Conservation (phyloP, 2,113 vertebrate species). For the Amblyopsis rosae region DNA sequence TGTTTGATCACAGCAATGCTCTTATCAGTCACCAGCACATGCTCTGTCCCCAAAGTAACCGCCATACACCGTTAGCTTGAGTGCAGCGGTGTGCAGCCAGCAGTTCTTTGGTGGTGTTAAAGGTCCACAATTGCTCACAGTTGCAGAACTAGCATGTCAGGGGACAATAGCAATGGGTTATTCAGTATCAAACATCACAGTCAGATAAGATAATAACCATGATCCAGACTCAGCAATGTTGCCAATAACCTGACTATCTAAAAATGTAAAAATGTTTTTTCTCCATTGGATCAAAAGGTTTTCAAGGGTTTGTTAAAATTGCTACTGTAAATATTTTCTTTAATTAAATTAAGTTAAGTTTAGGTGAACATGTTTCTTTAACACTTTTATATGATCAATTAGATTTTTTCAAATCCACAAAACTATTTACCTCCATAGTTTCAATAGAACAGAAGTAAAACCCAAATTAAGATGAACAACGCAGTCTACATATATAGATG, state of each 20-base stretch:
- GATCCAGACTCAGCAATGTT: no score
- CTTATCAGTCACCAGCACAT: slow-evolving; percentile 61
- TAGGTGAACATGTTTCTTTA: no score
- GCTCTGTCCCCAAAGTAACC: slow-evolving; percentile 44
- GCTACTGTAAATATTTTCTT: no score
- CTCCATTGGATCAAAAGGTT: no score
- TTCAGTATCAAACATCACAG: slow-evolving; percentile 46
- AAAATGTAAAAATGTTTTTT: no score
- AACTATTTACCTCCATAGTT: no score
- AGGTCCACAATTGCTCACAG: slow-evolving; percentile 36
- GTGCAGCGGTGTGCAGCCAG: slow-evolving; percentile 42
- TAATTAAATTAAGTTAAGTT: no score
- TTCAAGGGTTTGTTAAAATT: no score
- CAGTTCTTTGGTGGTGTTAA: slow-evolving; percentile 30
- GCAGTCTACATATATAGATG: neutral
- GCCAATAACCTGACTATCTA: no score
- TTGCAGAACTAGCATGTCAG: slow-evolving; percentile 29
- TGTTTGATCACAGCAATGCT: slow-evolving; percentile 36
- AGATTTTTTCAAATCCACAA: no score
- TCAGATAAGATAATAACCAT: slow-evolving; percentile 36
- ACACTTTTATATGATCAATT: no score
- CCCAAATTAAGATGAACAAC: neutral
- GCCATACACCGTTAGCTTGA: slow-evolving; percentile 34
- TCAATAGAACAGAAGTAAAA: no score
- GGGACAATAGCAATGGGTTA: slow-evolving; percentile 38